phyloP scores from a whole-genome alignment of 2,888 invertebrate genomes.

The Gastracanthus pulcherrimus region DNA sequence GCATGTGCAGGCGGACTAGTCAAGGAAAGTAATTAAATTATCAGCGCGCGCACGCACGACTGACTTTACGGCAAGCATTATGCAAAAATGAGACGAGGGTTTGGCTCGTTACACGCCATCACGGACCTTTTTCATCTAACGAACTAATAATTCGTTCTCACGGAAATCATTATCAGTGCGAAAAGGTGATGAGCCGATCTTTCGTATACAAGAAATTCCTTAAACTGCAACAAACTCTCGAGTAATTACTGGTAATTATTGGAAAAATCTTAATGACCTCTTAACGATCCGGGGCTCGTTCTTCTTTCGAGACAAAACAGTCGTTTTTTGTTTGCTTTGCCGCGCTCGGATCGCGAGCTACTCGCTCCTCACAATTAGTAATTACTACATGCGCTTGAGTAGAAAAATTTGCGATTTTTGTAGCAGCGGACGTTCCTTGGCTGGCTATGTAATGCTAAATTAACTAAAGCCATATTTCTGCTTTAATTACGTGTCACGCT shows the following conservation, averaged over 20 bases:
- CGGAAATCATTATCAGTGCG: constrained; percentile 62
- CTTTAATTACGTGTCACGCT: constrained; percentile 56
- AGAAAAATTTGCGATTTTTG: constrained; percentile 42
- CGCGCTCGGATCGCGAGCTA: not conserved
- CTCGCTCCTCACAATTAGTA: constrained; percentile 22
- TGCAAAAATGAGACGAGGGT: constrained; percentile 62
- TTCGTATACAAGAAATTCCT: constrained; percentile 29
- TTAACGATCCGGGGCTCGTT: constrained; percentile 24
- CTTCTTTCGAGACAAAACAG: constrained; percentile 18
- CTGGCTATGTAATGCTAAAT: constrained; percentile 61
- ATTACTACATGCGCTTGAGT: constrained; percentile 7
- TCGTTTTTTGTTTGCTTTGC: not conserved
- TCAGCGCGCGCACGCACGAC: constrained; percentile 56
- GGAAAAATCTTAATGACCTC: constrained; percentile 50
- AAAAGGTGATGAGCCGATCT: constrained; percentile 26
- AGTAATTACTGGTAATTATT: constrained; percentile 43
- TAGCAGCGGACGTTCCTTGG: constrained; percentile 16
- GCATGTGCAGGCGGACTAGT: not conserved
- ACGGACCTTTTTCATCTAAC: constrained; percentile 36
- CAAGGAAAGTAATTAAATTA: constrained; percentile 33
- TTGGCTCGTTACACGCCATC: constrained; percentile 50
- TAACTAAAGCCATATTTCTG: constrained; percentile 65
- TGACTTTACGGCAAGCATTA: constrained; percentile 59
- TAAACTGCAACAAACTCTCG: constrained; percentile 45
- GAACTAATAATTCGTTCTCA: constrained; percentile 62